Percentiles rank a stretch among this genome's conserved stretches.
These are phyloP conservation scores for Anorthoa munda DNA, from an alignment of 2,888 invertebrate species.

Conservation along the genomic window DNA sequence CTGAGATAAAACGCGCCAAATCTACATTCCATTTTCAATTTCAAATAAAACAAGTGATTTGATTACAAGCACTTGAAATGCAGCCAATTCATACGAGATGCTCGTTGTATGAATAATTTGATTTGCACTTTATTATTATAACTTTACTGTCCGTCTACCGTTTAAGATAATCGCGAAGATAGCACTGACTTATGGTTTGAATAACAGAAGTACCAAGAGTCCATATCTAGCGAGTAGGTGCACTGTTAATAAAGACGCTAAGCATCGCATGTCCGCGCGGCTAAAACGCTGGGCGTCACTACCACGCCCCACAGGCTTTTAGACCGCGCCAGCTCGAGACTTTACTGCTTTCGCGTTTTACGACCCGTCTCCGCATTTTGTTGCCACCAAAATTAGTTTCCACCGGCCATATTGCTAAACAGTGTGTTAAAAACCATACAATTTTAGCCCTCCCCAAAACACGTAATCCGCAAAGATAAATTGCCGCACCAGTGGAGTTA, in stretches of 20 bases:
- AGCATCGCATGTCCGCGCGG: conserved; percentile 79
- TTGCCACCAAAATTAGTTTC: conserved; percentile 79
- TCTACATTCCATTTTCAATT: conserved; percentile 40
- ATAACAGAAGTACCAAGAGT: conserved; percentile 70
- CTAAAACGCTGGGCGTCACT: conserved; percentile 86
- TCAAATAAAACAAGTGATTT: conserved; percentile 45
- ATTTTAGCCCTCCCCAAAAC: conserved; percentile 61
- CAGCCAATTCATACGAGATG: conserved; percentile 51
- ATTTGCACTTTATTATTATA: conserved; percentile 48
- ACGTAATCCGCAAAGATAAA: conserved; percentile 77
- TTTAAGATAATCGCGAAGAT: conserved; percentile 53
- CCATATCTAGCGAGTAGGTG: conserved; percentile 73
- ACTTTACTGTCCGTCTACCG: conserved; percentile 25
- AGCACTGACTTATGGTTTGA: conserved; percentile 50
- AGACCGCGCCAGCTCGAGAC: conserved; percentile 76
- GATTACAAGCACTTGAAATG: conserved; percentile 49
- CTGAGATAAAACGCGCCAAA: conserved; percentile 22
- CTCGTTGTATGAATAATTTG: conserved; percentile 54
- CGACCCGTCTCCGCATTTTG: conserved; percentile 79
- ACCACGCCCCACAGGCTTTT: conserved; percentile 84
- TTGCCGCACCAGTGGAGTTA: conserved; percentile 86
- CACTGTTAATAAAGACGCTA: conserved; percentile 85
- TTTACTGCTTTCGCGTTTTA: conserved; percentile 83
- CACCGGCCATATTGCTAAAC: conserved; percentile 66
- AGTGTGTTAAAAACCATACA: conserved; percentile 69